Evolutionary conservation across 2,888 invertebrate genomes (phyloP).

Genomic region (Tupiocoris notatus): DNA sequence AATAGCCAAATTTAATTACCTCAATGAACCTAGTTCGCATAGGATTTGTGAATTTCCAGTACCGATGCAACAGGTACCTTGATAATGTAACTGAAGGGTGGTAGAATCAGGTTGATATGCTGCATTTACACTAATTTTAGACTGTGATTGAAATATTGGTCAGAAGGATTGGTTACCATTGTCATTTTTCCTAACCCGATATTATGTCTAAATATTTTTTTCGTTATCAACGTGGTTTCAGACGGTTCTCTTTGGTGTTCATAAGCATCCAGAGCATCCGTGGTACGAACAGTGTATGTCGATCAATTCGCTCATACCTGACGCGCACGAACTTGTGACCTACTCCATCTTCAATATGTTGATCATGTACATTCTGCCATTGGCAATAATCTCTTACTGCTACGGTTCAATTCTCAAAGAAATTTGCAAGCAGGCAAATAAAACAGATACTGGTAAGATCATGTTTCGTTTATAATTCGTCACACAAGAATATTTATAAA

Average conservation of each 20-base stretch:
- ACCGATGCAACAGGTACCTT: too few species aligned
- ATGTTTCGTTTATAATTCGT: too few species aligned
- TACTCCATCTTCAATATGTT: slow-evolving; percentile 82
- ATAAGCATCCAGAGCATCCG: slow-evolving; percentile 74
- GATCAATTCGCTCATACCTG: slow-evolving; percentile 72
- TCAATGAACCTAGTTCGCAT: too few species aligned
- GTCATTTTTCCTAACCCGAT: too few species aligned
- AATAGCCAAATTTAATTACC: too few species aligned
- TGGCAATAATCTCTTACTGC: slow-evolving; percentile 80
- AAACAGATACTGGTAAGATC: slow-evolving; percentile 60
- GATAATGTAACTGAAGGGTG: too few species aligned
- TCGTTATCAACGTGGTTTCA: too few species aligned
- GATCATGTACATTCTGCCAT: slow-evolving; percentile 82
- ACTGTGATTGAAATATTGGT: too few species aligned
- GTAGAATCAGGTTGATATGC: too few species aligned
- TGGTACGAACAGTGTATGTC: slow-evolving; percentile 92
- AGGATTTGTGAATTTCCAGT: too few species aligned
- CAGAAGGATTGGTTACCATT: too few species aligned
- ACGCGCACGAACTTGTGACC: slow-evolving; percentile 66
- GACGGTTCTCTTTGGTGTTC: slow-evolving; percentile 82
- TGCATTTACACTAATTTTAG: too few species aligned
- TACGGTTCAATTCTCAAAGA: slow-evolving; percentile 85
- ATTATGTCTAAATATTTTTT: slow-evolving; percentile 50
- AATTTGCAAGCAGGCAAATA: slow-evolving; percentile 72
- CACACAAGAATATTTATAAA: neutral